phyloP scores from a whole-genome alignment of 2,113 vertebrate species.

The Passer montanus region DNA sequence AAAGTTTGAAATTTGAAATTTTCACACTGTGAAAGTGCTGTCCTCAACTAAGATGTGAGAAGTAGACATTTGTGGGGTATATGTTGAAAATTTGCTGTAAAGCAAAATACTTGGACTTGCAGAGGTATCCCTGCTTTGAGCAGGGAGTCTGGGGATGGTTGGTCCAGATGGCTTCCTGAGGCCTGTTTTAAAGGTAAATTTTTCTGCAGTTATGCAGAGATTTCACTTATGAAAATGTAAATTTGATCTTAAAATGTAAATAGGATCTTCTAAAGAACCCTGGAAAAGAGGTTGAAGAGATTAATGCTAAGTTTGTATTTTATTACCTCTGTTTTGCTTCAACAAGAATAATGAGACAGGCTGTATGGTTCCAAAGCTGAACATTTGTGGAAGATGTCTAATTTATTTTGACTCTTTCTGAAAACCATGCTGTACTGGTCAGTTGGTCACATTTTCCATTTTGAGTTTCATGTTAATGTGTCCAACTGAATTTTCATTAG shows the following conservation, averaged over 20 bases:
- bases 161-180: not conserved
- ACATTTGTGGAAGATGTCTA: not conserved
- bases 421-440: not conserved
- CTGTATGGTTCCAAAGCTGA: not conserved
- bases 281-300: not conserved
- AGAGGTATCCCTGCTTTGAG: not conserved
- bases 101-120: not conserved
- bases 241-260: not conserved
- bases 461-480: not conserved
- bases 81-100: not conserved
- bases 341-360: not conserved
- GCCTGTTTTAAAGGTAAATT: not conserved
- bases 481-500: not conserved
- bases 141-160: not conserved
- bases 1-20: not conserved
- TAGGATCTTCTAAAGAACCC: not conserved
- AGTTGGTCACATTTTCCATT: not conserved
- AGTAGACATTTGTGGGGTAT: not conserved
- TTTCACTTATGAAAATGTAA: not conserved
- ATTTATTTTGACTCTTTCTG: not conserved
- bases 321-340: not conserved
- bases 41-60: not conserved
- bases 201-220: not conserved
- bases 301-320: not conserved
- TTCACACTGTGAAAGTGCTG: not conserved